Percentiles rank a stretch among this genome's conserved stretches.
Evolutionary conservation across 2,888 invertebrate genomes (phyloP).

Genomic region (Drosophila mimetica): DNA sequence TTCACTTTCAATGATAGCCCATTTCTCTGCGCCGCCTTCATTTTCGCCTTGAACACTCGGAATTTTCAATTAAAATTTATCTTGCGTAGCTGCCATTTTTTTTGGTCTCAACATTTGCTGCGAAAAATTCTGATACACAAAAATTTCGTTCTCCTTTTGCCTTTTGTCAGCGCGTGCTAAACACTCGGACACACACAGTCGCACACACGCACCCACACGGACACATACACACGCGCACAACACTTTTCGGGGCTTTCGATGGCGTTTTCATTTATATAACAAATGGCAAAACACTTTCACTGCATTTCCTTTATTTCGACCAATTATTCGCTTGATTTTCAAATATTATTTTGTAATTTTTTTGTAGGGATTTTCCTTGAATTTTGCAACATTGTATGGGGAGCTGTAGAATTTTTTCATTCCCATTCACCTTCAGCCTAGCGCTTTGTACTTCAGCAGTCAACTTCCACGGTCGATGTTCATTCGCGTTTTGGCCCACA

Average conservation of each 20-base stretch:
- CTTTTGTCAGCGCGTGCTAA: conserved; percentile 61
- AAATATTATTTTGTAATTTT: conserved; percentile 16
- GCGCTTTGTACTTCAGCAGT: conserved; percentile 77
- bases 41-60: conserved; percentile 5
- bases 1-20: conserved; percentile 62
- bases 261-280: conserved; percentile 70
- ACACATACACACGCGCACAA: conserved; percentile 52
- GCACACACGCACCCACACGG: conserved; percentile 27
- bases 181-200: conserved; percentile 26
- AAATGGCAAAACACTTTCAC: conserved; percentile 25
- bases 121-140: conserved; percentile 73
- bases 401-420: conserved; percentile 33
- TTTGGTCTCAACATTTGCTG: conserved; percentile 9
- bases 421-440: conserved; percentile 76
- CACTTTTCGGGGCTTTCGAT: conserved; percentile 64
- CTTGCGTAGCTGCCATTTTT: conserved; percentile 29
- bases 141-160: conserved; percentile 67
- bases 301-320: conserved; percentile 23
- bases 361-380: conserved; percentile 10
- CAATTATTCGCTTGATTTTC: conserved; percentile 19
- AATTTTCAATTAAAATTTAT: conserved; percentile 21
- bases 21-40: conserved; percentile 21
- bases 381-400: conserved; percentile 33
- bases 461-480: conserved; percentile 84
- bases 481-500: conserved; percentile 82